Evolutionary conservation across 2,797 vertebrate species (phyloP).

Genomic region (Lindbergichthys nudifrons): DNA sequence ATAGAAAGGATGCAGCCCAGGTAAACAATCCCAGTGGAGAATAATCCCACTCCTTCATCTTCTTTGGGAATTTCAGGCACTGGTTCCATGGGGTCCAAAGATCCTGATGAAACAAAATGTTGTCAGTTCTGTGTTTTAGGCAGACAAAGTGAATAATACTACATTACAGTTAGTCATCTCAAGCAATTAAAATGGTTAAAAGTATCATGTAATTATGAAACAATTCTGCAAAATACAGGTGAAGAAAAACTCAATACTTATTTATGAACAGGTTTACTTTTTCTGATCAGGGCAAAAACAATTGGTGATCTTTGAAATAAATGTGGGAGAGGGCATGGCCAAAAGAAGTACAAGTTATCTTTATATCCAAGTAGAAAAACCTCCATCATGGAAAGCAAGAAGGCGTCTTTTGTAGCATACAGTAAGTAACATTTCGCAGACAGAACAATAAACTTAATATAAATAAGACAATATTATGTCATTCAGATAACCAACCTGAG

Average conservation of each 20-base stretch:
- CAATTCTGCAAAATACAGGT: too few relatives aligned
- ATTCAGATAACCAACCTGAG: conserved; percentile 74
- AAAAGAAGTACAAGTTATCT: neutral
- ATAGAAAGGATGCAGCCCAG: conserved; percentile 57
- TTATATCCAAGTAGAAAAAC: neutral
- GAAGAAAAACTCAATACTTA: neutral
- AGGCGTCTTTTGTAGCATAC: neutral
- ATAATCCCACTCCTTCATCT: conserved; percentile 68
- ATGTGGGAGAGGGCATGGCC: neutral
- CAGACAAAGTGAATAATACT: neutral
- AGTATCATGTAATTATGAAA: neutral
- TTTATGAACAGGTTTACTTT: neutral
- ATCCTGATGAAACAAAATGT: conserved; percentile 48
- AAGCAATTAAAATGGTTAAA: neutral
- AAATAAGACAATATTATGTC: neutral
- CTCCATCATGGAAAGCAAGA: neutral
- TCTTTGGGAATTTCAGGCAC: conserved; percentile 58
- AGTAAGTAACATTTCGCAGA: neutral
- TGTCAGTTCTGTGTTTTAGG: neutral
- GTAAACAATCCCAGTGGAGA: conserved; percentile 63
- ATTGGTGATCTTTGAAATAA: neutral
- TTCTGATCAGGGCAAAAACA: neutral
- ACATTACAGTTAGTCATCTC: neutral
- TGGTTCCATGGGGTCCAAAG: conserved; percentile 72
- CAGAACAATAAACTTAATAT: neutral